A percentile compares a stretch with the other conserved stretches of the same genome.
These are phyloP conservation scores for Panurus biarmicus DNA, from an alignment of 2,113 vertebrate genomes.

Conservation along the genomic window DNA sequence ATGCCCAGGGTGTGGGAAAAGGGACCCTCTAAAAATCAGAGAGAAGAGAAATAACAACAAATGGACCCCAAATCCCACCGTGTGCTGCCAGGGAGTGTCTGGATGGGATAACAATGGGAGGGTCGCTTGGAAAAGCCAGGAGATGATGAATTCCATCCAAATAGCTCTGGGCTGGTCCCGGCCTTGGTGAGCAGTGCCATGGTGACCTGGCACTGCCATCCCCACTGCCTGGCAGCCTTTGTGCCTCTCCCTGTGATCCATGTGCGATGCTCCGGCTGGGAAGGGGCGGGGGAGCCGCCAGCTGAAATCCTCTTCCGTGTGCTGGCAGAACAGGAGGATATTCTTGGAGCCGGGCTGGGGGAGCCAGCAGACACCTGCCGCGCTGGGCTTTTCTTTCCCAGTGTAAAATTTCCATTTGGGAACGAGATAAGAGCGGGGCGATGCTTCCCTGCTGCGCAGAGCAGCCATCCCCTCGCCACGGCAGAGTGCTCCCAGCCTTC, in stretches of 20 bases:
- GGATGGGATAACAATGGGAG: accelerated
- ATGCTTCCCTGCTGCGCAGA: not conserved
- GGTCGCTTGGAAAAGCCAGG: not conserved
- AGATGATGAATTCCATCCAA: accelerated
- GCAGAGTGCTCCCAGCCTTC: not conserved
- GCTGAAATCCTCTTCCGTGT: not conserved
- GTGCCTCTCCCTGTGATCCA: accelerated
- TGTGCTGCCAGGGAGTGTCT: not conserved
- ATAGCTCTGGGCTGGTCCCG: accelerated
- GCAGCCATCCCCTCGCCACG: not conserved
- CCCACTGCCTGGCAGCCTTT: accelerated
- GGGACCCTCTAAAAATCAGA: not conserved
- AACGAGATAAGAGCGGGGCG: accelerated
- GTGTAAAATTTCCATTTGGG: not conserved
- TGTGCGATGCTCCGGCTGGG: accelerated
- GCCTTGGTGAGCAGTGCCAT: accelerated
- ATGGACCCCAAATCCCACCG: accelerated
- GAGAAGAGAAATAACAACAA: not conserved
- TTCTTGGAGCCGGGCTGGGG: not conserved
- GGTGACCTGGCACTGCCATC: not conserved
- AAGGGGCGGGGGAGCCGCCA: not conserved
- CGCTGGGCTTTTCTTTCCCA: not conserved
- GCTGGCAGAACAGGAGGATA: not conserved
- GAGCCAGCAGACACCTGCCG: not conserved
- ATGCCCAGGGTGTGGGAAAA: not conserved